Conservation (phyloP, 2,888 invertebrate genomes). For the Ophraella communa region DNA sequence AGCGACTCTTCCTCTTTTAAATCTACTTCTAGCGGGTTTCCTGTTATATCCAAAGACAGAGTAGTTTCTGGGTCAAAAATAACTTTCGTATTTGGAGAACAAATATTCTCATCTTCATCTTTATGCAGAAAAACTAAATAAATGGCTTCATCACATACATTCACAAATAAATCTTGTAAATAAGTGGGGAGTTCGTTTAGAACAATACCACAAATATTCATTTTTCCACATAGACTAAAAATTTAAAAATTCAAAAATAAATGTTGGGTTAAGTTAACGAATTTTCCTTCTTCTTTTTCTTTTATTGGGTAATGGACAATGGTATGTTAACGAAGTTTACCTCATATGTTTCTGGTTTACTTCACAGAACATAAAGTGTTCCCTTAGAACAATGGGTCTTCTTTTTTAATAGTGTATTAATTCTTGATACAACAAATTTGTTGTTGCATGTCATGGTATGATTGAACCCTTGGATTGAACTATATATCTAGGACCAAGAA, state of each 20-base stretch:
- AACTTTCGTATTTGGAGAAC: neutral
- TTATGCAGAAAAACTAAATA: neutral
- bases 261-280: neutral
- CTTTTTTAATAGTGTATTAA: no score
- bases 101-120: neutral
- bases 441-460: no score
- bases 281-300: no score
- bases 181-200: constrained; percentile 2
- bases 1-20: constrained; percentile 41
- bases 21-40: constrained; percentile 45
- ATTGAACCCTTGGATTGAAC: no score
- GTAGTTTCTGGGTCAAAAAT: constrained; percentile 3
- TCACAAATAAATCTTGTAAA: constrained; percentile 1
- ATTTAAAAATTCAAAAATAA: neutral
- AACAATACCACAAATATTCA: neutral
- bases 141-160: neutral
- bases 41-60: constrained; percentile 38
- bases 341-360: no score
- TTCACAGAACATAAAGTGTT: no score
- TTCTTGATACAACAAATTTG: no score
- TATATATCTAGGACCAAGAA: no score
- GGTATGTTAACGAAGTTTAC: no score
- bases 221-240: neutral
- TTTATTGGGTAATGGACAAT: no score
- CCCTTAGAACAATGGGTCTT: no score